Evolutionary conservation across 1,140 invertebrate genomes (phyloP), one percentile per base, ranked within the genome.

Genomic region (Trichoplusia ni): DNA sequence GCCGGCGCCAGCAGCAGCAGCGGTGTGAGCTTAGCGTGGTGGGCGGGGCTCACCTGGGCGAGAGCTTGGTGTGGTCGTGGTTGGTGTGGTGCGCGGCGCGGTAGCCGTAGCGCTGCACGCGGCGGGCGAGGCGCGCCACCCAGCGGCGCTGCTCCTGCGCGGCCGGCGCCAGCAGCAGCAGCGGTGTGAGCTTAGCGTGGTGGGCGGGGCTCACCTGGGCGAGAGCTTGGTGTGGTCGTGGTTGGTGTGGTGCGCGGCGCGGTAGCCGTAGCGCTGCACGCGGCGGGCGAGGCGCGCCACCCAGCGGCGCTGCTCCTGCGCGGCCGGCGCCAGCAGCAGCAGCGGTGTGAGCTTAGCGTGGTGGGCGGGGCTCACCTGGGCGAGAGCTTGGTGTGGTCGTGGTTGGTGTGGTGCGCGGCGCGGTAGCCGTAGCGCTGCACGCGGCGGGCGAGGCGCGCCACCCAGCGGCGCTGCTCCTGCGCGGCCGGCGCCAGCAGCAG

Each of bases 191-290:
- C 1, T 8, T 31, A 25, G 33, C 7, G 19, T 6, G 31, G 19
- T 7, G 8, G 6, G 21, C 5, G 31, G 1, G 3, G 1, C 14
- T 53, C 9, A 91, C 90, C 90, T 88, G 73, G 87, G 85, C 59
- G 86, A 90, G 19, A 91, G 85, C 72, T 86, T 85, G 73, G 76
- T 79, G 78, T 84, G 83, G 69, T 91, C 84, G 73, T 87, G 84
- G 67, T 84, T 78, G 82, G 90, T 73, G 75, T 94, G 95, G 71
- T 94, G 96, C 33, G 97, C 96, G 67, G 97, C 96, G 69, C 97
- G 97, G 91, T 97, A 98, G 53, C 98, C 98, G 90, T 95, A 95
- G 84, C 98, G 97, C 90, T 98, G 95, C 79, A 99, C 97, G 89
- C 97, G 97, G 79, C 97, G 97, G 59, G 95, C 95, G 14, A 99